A percentile compares a stretch with the other conserved stretches of the same genome.
phyloP scores from a whole-genome alignment of 53 echinoderm and acorn worm species.

The Astropecten irregularis region DNA sequence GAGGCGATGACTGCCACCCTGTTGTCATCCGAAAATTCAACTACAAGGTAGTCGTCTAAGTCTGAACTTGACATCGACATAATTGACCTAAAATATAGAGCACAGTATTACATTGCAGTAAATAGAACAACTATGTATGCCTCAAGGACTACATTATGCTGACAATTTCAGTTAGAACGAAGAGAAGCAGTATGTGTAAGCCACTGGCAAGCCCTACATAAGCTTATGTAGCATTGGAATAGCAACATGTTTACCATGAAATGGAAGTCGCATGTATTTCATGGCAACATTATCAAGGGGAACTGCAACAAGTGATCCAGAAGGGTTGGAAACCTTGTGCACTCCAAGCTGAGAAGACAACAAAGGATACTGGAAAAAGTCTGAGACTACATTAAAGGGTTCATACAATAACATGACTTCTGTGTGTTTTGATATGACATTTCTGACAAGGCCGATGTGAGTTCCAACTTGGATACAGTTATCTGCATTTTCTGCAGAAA shows the following conservation, averaged over 20 bases:
- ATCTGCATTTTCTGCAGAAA: conserved; percentile 1
- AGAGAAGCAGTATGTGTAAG: no score
- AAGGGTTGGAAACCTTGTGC: conserved; percentile 15
- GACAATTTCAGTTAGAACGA: no score
- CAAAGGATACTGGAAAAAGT: conserved; percentile 34
- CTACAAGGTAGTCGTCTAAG: background rate
- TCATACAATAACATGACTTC: conserved; percentile 15
- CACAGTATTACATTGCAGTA: no score
- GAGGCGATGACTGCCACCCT: background rate
- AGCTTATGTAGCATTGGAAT: background rate
- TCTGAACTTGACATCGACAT: background rate
- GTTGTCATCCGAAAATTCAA: background rate
- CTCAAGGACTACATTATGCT: no score
- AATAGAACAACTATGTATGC: no score
- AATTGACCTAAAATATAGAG: no score
- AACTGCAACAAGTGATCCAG: background rate
- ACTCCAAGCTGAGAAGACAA: conserved; percentile 17
- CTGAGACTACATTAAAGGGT: background rate
- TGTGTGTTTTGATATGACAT: background rate
- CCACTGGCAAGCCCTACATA: no score
- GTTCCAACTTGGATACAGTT: conserved; percentile 32
- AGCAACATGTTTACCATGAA: background rate
- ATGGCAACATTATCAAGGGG: background rate
- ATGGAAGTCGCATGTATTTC: conserved; percentile 32
- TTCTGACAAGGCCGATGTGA: background rate